Evolutionary conservation across 2,888 invertebrate genomes (phyloP).

Genomic region (Meliscaeva auricollis): DNA sequence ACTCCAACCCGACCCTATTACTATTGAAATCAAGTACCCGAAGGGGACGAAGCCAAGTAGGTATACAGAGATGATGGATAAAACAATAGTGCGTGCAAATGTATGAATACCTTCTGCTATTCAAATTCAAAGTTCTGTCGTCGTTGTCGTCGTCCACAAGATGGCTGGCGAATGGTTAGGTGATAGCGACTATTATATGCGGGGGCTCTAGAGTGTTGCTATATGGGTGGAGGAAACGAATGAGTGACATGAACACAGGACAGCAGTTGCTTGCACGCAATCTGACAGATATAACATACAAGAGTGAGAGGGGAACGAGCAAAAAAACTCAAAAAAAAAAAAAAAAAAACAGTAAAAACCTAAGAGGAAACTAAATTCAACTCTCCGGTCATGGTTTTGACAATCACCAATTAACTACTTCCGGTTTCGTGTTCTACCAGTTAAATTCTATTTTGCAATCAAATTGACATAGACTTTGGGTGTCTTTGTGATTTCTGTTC

Average conservation of each 20-base stretch:
- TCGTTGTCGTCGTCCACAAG: constrained; percentile 43
- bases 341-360: background rate
- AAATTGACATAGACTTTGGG: constrained; percentile 56
- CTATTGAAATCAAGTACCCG: background rate
- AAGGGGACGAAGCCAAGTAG: constrained; percentile 15
- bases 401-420: constrained; percentile 75
- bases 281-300: constrained; percentile 36
- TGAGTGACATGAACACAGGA: constrained; percentile 58
- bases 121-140: constrained; percentile 42
- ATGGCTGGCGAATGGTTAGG: constrained; percentile 21
- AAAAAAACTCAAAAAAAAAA: constrained; percentile 10
- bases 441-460: constrained; percentile 73
- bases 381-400: constrained; percentile 71
- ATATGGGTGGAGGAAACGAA: constrained; percentile 7
- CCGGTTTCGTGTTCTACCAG: constrained; percentile 74
- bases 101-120: constrained; percentile 54
- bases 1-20: background rate
- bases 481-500: constrained; percentile 17
- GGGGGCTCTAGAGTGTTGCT: background rate
- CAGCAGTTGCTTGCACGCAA: constrained; percentile 66
- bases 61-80: constrained; percentile 19
- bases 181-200: constrained; percentile 1
- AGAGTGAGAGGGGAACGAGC: constrained; percentile 17
- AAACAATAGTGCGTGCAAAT: constrained; percentile 74
- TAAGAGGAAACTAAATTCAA: constrained; percentile 40